phyloP scores from a whole-genome alignment of 2,888 invertebrate genomes.

The Linnaemya vulpina region DNA sequence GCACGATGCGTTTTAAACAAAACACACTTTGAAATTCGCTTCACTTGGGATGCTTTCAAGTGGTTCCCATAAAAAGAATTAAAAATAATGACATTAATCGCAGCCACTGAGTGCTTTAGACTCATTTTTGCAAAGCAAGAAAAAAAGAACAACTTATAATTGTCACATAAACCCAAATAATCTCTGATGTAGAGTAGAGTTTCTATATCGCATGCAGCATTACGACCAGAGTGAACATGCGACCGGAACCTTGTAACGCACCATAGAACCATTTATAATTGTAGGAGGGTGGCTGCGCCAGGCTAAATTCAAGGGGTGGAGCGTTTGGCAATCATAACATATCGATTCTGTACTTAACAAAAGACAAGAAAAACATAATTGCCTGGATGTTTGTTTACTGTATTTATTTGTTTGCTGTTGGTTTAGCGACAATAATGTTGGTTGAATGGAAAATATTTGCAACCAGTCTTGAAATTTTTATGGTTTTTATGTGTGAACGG shows the following conservation, averaged over 20 bases:
- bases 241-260: conserved; percentile 74
- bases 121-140: conserved; percentile 9
- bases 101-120: conserved; percentile 33
- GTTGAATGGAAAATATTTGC: conserved; percentile 35
- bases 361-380: conserved; percentile 58
- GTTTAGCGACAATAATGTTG: conserved; percentile 30
- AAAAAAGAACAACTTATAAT: conserved; percentile 73
- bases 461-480: conserved; percentile 64
- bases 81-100: conserved; percentile 21
- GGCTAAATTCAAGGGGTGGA: conserved; percentile 80
- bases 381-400: conserved; percentile 40
- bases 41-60: conserved; percentile 62
- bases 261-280: conserved; percentile 72
- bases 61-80: conserved; percentile 58
- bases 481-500: conserved; percentile 64
- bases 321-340: conserved; percentile 71
- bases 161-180: conserved; percentile 78
- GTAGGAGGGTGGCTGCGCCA: conserved; percentile 61
- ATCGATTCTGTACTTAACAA: conserved; percentile 60
- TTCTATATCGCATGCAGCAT: conserved; percentile 18
- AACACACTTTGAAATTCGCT: conserved; percentile 67
- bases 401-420: conserved; percentile 38
- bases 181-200: conserved; percentile 48
- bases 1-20: conserved; percentile 2
- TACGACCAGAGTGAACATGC: conserved; percentile 38